These are phyloP conservation scores for Chymomyza amoena DNA, from an alignment of 2,888 invertebrate genomes.

Conservation along the genomic window DNA sequence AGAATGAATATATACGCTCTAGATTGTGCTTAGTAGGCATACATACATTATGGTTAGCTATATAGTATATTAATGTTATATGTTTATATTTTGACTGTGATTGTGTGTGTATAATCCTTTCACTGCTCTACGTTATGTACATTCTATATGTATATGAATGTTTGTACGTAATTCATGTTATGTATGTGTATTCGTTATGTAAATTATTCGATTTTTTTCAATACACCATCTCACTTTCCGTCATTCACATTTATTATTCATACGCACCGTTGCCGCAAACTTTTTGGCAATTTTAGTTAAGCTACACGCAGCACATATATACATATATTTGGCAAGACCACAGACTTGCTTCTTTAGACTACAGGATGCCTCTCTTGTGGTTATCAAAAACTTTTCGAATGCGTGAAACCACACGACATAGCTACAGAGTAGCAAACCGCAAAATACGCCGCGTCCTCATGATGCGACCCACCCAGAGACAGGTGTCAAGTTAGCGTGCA, in stretches of 20 bases:
- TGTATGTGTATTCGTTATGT: not conserved
- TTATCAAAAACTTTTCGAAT: constrained; percentile 7
- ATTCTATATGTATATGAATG: constrained; percentile 17
- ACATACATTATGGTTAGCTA: not conserved
- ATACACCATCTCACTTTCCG: constrained; percentile 10
- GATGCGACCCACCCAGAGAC: constrained; percentile 21
- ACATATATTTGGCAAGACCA: not conserved
- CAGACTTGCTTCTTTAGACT: constrained; percentile 3
- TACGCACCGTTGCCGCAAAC: constrained; percentile 48
- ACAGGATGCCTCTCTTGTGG: constrained; percentile 9
- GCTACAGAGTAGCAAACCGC: not conserved
- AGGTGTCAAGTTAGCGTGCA: constrained; percentile 66
- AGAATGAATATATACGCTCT: not conserved
- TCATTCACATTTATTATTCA: constrained; percentile 55
- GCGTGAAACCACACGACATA: too few relatives aligned
- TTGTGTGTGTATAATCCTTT: constrained; percentile 7
- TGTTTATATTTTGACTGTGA: constrained; percentile 18
- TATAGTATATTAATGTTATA: constrained; percentile 7
- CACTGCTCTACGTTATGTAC: constrained; percentile 1
- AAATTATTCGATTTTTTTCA: constrained; percentile 12
- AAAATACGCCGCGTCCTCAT: not conserved
- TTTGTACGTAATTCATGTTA: constrained; percentile 11
- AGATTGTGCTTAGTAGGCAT: not conserved
- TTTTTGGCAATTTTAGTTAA: constrained; percentile 48
- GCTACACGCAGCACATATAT: not conserved